Evolutionary conservation across 1,140 invertebrate genomes (phyloP), one percentile per base, ranked within the genome.

Genomic region (Phymorhynchus buccinoides): DNA sequence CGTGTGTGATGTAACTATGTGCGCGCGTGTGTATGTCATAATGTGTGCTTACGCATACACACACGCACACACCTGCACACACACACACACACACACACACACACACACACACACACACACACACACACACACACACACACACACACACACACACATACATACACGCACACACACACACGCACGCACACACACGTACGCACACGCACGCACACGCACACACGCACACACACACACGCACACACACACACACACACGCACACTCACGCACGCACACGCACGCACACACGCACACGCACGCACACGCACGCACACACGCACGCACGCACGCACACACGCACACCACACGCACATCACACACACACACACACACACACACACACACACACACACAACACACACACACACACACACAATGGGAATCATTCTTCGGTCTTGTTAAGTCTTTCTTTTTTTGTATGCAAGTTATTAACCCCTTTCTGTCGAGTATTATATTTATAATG

Each of bases 101-200:
- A 12, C 14, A 16, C 14, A 27, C 75, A 42, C 75, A 44, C 9
- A 37, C 41, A n/a, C 16, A 12, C 2, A 42, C 75, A 9, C 39
- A n/a, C 75, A n/a, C 75, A 42, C 41, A n/a, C 75, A 42, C 75
- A n/a, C 39, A 42, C 39, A 32, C 22, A 78, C 75, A 32, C 75
- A 44, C 42, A 18, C 75, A 32, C 41, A 37, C 42, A 18, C 75
- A 78, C 75, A 78, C 75, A 78, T 41, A 78, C 39, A 39, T 35
- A 75, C 71, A 75, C 71, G 39, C 71, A 75, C 66, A 71, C 22
- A 71, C 7, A 71, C 66, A 71, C 66, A 71, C 30, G 9, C 66
- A 71, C 66, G 66, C 30, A n/a, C 66, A 7, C 18, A n/a, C 30
- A n/a, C 30, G 30, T 7, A 71, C 30, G 66, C 30, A 71, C 66